A percentile compares a stretch with the other conserved stretches of the same genome.
phyloP scores from a whole-genome alignment of 2,888 invertebrate genomes.

The Sinotaia quadrata region DNA sequence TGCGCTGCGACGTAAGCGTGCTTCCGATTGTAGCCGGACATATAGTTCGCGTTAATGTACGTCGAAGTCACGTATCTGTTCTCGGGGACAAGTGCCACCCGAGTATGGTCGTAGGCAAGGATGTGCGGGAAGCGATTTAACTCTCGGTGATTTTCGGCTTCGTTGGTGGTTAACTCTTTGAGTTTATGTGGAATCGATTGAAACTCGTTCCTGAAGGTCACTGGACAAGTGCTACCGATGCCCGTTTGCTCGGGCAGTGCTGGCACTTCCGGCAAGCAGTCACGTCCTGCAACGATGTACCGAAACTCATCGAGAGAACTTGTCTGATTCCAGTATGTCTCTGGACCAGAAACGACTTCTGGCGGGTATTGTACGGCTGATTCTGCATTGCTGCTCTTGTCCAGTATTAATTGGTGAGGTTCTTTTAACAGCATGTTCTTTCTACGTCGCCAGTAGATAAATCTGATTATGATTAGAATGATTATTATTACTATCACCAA shows the following conservation, averaged over 20 bases:
- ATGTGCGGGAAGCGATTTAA: slow-evolving; percentile 68
- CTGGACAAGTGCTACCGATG: slow-evolving; percentile 21
- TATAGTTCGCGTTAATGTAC: slow-evolving; percentile 67
- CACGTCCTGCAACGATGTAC: slow-evolving; percentile 53
- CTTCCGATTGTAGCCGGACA: slow-evolving; percentile 70
- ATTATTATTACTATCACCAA: slow-evolving; percentile 43
- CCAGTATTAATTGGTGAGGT: slow-evolving; percentile 5
- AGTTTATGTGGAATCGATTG: slow-evolving; percentile 58
- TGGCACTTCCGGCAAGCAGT: slow-evolving; percentile 41
- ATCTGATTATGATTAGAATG: slow-evolving; percentile 50
- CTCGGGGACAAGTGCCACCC: slow-evolving; percentile 57
- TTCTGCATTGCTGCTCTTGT: slow-evolving; percentile 22
- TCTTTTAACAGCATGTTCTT: slow-evolving; percentile 6
- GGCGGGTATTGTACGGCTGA: slow-evolving; percentile 44
- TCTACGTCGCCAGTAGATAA: slow-evolving; percentile 49
- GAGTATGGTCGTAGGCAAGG: slow-evolving; percentile 68
- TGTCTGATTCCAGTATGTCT: slow-evolving; percentile 59
- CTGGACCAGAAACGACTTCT: too few species aligned
- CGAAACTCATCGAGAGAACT: slow-evolving; percentile 52
- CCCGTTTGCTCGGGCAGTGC: slow-evolving; percentile 19
- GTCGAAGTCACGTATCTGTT: slow-evolving; percentile 48
- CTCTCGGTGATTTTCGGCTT: slow-evolving; percentile 45
- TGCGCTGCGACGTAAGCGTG: slow-evolving; percentile 75
- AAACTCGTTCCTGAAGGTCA: slow-evolving; percentile 62
- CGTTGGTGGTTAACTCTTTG: slow-evolving; percentile 42